Evolutionary conservation across 2,113 vertebrate genomes (phyloP), one percentile per base, ranked within the genome.

Genomic region (Limanda limanda): DNA sequence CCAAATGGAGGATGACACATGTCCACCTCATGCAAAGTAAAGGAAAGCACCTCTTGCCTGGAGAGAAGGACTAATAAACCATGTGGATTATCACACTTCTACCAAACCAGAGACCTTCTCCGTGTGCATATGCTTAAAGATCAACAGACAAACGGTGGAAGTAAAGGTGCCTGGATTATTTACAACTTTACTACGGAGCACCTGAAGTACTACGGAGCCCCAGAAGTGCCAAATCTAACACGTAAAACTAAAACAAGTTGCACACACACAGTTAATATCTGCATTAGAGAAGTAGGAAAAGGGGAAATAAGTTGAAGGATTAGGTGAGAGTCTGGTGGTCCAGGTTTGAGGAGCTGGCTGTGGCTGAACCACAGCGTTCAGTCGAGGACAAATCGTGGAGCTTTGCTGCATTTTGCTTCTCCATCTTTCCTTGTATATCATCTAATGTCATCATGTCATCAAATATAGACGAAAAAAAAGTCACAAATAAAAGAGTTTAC

Each of bases 31-130:
- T 31, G 31, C 3, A 4, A 23, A 27, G 51, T 40, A 61, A 70
- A 56, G 25, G 20, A 3, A 61, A 31, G 13, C 12, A 24, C 15
- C 3, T 0, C 2, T 4, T 23, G 7, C 2, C 7, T 57, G 11
- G 4, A 37, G 10, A 71, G 55, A 24, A 14, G 10, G 14, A 56
- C 13, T 25, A 21, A 21, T 40, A 72, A 25, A 92, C 86, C 92
- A 92, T 90, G 91, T 94, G 92, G 87, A 85, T 79, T 63, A 5
- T 73, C 47, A 4, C 47, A 17, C 47, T 51, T 17, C 3, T 2
- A 15, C 47, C 20, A 51, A 51, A 51, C 18, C 5, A 51, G 47
- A 51, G 47, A 51, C 17, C 5, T 12, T 12, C 40, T 13, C 40
- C 11, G 40, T 42, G 11, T 12, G 40, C 12, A 42, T 10, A 3